Base-by-base conservation (phyloP, 37 sponge, comb jelly and placozoan genomes). In the Spongia lamella region DNA sequence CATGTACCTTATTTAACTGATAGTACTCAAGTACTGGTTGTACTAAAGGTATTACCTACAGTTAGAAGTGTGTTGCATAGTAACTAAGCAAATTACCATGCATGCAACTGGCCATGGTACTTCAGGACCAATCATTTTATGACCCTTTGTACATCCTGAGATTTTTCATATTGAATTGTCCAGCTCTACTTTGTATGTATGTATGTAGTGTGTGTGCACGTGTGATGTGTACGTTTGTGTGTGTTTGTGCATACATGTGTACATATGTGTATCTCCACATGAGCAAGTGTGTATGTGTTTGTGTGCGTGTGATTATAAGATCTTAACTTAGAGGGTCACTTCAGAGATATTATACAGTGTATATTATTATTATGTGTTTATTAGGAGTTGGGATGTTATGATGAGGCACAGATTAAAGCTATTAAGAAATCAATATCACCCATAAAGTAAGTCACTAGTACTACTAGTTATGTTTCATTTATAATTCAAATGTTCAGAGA, bases 41-140 rank as follows among this genome's bases (percentile, higher is more conserved):
- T 79, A 16, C 61, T 92, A 21, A 62, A 68, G 56, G 89, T 83
- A n/a, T n/a, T n/a, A n/a, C n/a, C n/a, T n/a, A n/a, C n/a, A n/a
- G n/a, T n/a, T n/a, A n/a, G n/a, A n/a, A n/a, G n/a, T n/a, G n/a
- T n/a, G n/a, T n/a, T n/a, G n/a, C n/a, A n/a, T n/a, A n/a, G n/a
- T n/a, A n/a, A n/a, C n/a, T n/a, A n/a, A n/a, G n/a, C n/a, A n/a
- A n/a, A n/a, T n/a, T n/a, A n/a, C n/a, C n/a, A n/a, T n/a, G n/a
- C n/a, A n/a, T n/a, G n/a, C n/a, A n/a, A n/a, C n/a, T n/a, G n/a
- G n/a, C n/a, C n/a, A n/a, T n/a, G n/a, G n/a, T n/a, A n/a, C n/a
- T n/a, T n/a, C n/a, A n/a, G n/a, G n/a, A n/a, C n/a, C n/a, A n/a
- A n/a, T n/a, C n/a, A n/a, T n/a, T n/a, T n/a, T n/a, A n/a, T n/a